phyloP scores from a whole-genome alignment of 2,888 invertebrate species.

The Ethmia dodecea region DNA sequence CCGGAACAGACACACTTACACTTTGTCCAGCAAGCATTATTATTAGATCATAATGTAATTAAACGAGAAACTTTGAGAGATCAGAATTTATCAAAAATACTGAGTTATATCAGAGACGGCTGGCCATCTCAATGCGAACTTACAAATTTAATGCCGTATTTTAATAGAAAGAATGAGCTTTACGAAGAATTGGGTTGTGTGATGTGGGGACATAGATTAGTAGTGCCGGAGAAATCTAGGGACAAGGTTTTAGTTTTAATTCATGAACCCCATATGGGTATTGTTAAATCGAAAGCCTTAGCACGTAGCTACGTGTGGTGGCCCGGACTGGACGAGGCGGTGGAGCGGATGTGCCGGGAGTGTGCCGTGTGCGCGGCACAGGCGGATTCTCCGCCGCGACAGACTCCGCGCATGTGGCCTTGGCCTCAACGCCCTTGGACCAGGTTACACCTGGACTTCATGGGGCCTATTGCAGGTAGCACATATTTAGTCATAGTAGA shows the following conservation, averaged over 20 bases:
- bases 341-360: conserved; percentile 1
- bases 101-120: no score
- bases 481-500: neutral
- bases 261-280: neutral
- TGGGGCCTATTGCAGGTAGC: neutral
- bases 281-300: conserved; percentile 2
- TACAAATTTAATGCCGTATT: no score
- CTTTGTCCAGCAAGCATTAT: conserved; percentile 6
- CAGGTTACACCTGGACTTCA: neutral
- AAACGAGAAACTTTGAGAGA: neutral
- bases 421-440: neutral
- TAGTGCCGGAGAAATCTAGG: neutral
- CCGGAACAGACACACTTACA: conserved; percentile 10
- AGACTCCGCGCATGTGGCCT: neutral
- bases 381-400: neutral
- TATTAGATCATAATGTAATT: conserved; percentile 3
- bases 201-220: neutral
- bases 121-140: no score
- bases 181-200: neutral
- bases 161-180: no score
- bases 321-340: conserved; percentile 6
- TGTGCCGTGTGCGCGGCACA: neutral
- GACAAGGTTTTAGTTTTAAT: neutral
- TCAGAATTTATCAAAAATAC: neutral
- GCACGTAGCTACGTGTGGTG: conserved; percentile 8